Evolutionary conservation across 2,888 invertebrate species (phyloP).

Genomic region (Pterobdella sp.): DNA sequence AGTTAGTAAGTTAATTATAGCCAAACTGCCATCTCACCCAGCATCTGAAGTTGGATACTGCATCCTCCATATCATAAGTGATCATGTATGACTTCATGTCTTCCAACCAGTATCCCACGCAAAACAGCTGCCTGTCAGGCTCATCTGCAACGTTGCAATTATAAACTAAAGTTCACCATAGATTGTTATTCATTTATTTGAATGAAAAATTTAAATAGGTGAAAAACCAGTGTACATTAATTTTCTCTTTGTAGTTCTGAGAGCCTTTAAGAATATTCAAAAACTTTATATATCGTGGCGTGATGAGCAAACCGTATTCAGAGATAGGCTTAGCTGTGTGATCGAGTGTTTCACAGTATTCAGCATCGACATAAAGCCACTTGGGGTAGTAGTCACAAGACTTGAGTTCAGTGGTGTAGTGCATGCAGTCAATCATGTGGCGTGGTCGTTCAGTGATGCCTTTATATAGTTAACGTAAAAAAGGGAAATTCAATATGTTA

Average conservation of each 20-base stretch:
- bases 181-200: neutral
- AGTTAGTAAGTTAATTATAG: too few species aligned
- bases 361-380: slow-evolving; percentile 85
- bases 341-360: slow-evolving; percentile 91
- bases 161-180: neutral
- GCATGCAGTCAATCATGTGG: slow-evolving; percentile 74
- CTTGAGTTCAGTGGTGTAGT: slow-evolving; percentile 87
- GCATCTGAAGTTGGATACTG: slow-evolving; percentile 87
- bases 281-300: too few species aligned
- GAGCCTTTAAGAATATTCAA: neutral
- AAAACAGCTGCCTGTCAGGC: slow-evolving; percentile 90
- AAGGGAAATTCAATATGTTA: too few species aligned
- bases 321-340: slow-evolving; percentile 79
- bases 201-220: too few species aligned
- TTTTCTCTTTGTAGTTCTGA: neutral
- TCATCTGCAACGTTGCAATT: slow-evolving; percentile 57
- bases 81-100: slow-evolving; percentile 90
- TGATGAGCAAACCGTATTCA: slow-evolving; percentile 59
- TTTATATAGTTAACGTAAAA: too few species aligned
- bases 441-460: slow-evolving; percentile 89
- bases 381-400: slow-evolving; percentile 85
- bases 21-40: too few species aligned
- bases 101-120: slow-evolving; percentile 95
- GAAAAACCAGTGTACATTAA: too few species aligned
- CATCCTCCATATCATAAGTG: slow-evolving; percentile 90